These are phyloP conservation scores for Coregonus suidteri DNA, from an alignment of 2,797 vertebrate genomes.

Conservation along the genomic window DNA sequence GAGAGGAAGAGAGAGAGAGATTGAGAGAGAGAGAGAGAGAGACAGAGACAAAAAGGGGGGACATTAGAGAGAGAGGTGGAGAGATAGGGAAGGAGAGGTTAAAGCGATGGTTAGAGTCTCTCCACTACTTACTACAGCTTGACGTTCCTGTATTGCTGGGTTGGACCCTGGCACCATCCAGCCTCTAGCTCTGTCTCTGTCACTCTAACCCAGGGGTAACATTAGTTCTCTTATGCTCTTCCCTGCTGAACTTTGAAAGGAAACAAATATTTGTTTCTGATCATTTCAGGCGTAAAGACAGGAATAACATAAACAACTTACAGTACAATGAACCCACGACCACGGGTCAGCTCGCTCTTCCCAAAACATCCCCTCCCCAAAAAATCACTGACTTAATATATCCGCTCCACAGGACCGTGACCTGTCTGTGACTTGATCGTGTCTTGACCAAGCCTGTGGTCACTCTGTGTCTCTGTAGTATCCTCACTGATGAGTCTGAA, in stretches of 20 bases:
- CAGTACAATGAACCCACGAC: constrained; percentile 71
- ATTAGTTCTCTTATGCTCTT: constrained; percentile 1
- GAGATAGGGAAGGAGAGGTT: not conserved
- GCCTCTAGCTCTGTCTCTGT: constrained; percentile 20
- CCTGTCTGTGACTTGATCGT: constrained; percentile 71
- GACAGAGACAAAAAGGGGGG: not conserved
- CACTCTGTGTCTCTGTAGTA: constrained; percentile 70
- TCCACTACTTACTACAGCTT: constrained; percentile 42
- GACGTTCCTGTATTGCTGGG: constrained; percentile 13
- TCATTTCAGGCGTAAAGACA: constrained; percentile 40
- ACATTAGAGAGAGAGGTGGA: constrained; percentile 9
- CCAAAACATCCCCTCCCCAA: constrained; percentile 76
- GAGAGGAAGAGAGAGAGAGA: not conserved
- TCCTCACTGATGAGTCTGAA: constrained; percentile 75
- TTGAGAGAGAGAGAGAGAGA: not conserved
- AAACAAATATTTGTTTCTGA: constrained; percentile 5
- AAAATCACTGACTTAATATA: constrained; percentile 78
- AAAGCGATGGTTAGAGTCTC: constrained; percentile 20
- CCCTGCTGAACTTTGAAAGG: constrained; percentile 37
- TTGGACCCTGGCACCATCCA: not conserved
- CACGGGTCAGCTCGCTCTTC: constrained; percentile 74
- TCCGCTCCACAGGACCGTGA: constrained; percentile 71
- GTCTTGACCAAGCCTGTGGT: constrained; percentile 73
- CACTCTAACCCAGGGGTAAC: not conserved
- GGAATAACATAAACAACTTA: constrained; percentile 71